Base-by-base conservation (phyloP, 1,140 invertebrate species). In the Plectrocnemia conspersa region DNA sequence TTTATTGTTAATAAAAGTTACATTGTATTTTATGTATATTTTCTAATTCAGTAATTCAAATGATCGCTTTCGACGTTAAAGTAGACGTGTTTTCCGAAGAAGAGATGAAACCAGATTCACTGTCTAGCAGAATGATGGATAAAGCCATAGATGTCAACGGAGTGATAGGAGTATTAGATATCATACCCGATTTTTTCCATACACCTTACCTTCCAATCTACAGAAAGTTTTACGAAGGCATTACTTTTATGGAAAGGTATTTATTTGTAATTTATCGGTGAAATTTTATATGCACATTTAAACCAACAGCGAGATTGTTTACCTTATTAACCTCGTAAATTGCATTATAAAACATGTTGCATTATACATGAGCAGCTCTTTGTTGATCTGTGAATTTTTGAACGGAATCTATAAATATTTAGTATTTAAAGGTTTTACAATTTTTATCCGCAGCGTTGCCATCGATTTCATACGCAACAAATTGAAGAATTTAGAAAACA, bases 211-310 rank as follows among this genome's bases (percentile, higher is more conserved):
- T 89, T 0, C 82, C 85, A 0, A 65, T 83, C 3, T 93, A 89
- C 64, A 82, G 73, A 52, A 83, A 82, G 71, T 69, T 93, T 1
- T 75, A 73, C 7, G 73, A 77, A 52, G 79, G 86, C 22, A 86
- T 91, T 60, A 67, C 77, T 38, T 85, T 78, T 59, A 84, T 93
- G 71, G 88, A 89, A 76, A 77, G 79, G 88, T 90, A 76, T 70
- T 74, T 68, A n/a, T 32, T 42, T 45, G 27, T 59, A 44, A 52
- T 21, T 36, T 41, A 40, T 22, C 7, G 6, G 10, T 10, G 23
- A 46, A 46, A 9, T 7, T 19, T 9, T 10, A n/a, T 9, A 11
- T 24, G 19, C 21, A 46, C 7, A 15, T 9, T 16, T 40, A 11
- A 7, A 13, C 36, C 7, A 40, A 40, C 7, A 40, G 36, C 16